Evolutionary conservation across 2,888 invertebrate genomes (phyloP), one percentile per base, ranked within the genome.

Genomic region (Agrilus mali): DNA sequence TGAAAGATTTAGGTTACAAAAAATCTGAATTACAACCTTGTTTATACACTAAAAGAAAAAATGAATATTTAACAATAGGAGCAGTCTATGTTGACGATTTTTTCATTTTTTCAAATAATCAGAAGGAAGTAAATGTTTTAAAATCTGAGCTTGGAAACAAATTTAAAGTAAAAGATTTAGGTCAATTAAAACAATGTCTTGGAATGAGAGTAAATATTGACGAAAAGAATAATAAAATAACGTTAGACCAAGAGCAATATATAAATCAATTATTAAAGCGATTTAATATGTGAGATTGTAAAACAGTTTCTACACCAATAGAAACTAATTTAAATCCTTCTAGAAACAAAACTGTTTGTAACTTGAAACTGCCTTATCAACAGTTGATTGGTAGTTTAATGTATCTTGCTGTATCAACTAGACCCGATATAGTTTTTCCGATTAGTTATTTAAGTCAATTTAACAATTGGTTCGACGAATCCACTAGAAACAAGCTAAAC

Each of bases 161-260:
- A 12, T 20, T 20, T 20, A 20, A 20, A 20, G 20, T 20, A 4
- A 20, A 20, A 20, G 20, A 20, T n/a, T n/a, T n/a, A n/a, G n/a
- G n/a, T n/a, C n/a, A n/a, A n/a, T n/a, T n/a, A n/a, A n/a, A n/a
- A n/a, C 34, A 52, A 16, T 50, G 47, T 48, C 43, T 55, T 15
- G 54, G 55, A 1, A 51, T 54, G 43, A 34, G 44, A 37, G 44
- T 55, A 22, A 42, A 20, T 7, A 46, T 34, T 12, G 47, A 50
- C 39, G 41, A 47, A 32, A 35, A 49, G 13, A 20, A 10, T 4
- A 13, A 13, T 12, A 7, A 2, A 12, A 13, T 35, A n/a, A 35
- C 2, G 7, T 12, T 35, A 35, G 35, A 35, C n/a, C 35, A 35
- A 35, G 35, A 35, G n/a, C 2, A 6, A 6, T 37, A 37, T 37